Evolutionary conservation across 2,113 vertebrate species (phyloP).

Genomic region (Scortum barcoo): DNA sequence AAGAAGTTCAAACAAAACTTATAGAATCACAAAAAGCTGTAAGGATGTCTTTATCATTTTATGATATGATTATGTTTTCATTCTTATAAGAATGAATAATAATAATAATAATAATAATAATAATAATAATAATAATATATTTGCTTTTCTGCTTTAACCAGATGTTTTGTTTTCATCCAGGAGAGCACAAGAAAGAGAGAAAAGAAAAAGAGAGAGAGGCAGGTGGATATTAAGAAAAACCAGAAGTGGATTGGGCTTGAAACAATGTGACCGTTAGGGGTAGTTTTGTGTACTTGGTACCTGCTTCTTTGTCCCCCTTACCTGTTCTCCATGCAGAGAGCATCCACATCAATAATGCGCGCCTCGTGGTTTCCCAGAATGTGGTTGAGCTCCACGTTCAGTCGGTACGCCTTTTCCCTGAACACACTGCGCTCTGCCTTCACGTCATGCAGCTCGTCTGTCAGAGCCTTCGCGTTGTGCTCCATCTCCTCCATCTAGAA

Average conservation of each 20-base stretch:
- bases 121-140: too few relatives aligned
- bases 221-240: not conserved
- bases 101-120: too few relatives aligned
- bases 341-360: conserved; percentile 94
- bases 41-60: not conserved
- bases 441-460: conserved; percentile 94
- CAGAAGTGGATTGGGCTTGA: not conserved
- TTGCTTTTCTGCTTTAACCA: not conserved
- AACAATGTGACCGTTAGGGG: not conserved
- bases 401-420: conserved; percentile 92
- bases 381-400: conserved; percentile 97
- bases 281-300: too few relatives aligned
- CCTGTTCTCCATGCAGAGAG: conserved; percentile 98
- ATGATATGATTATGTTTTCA: not conserved
- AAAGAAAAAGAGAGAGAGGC: not conserved
- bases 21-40: too few relatives aligned
- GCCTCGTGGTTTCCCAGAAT: conserved; percentile 91
- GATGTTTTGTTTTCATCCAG: not conserved
- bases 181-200: not conserved
- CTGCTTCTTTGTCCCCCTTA: conserved; percentile 29
- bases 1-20: too few relatives aligned
- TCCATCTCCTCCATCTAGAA: conserved; percentile 90
- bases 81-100: too few relatives aligned
- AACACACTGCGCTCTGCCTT: conserved; percentile 92
- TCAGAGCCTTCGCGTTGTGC: conserved; percentile 88